Evolutionary conservation across 2,888 invertebrate species (phyloP).

Genomic region (Leuctra nigra): DNA sequence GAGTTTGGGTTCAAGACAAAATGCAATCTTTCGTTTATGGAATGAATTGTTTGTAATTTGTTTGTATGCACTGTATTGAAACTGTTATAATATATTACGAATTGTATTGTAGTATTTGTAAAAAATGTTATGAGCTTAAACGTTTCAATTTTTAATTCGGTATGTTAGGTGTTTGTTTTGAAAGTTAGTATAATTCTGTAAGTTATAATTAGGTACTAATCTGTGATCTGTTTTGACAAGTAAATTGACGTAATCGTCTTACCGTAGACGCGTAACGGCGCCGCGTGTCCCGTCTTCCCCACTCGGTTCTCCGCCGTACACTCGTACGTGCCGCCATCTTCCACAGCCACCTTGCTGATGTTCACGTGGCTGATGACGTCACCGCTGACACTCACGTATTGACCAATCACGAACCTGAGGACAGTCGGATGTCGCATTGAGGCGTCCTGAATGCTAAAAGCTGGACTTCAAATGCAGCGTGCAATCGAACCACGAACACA

Average conservation of each 20-base stretch:
- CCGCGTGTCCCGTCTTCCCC: conserved; percentile 37
- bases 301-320: conserved; percentile 37
- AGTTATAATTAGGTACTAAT: too few relatives aligned
- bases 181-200: too few relatives aligned
- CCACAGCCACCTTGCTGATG: conserved; percentile 39
- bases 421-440: background rate
- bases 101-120: too few relatives aligned
- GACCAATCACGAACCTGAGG: conserved; percentile 39
- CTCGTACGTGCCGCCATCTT: conserved; percentile 41
- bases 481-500: background rate
- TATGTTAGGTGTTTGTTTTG: too few relatives aligned
- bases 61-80: too few relatives aligned
- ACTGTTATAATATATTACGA: too few relatives aligned
- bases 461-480: background rate
- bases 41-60: too few relatives aligned
- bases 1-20: too few relatives aligned
- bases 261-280: conserved; percentile 39
- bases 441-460: background rate
- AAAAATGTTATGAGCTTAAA: too few relatives aligned
- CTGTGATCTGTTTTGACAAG: too few relatives aligned
- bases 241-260: conserved; percentile 17
- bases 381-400: conserved; percentile 40
- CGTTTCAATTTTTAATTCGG: too few relatives aligned
- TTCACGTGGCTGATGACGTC: conserved; percentile 42
- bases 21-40: too few relatives aligned